Evolutionary conservation across 2,797 vertebrate species (phyloP), one percentile per base, ranked within the genome.

Genomic region (Falco biarmicus): DNA sequence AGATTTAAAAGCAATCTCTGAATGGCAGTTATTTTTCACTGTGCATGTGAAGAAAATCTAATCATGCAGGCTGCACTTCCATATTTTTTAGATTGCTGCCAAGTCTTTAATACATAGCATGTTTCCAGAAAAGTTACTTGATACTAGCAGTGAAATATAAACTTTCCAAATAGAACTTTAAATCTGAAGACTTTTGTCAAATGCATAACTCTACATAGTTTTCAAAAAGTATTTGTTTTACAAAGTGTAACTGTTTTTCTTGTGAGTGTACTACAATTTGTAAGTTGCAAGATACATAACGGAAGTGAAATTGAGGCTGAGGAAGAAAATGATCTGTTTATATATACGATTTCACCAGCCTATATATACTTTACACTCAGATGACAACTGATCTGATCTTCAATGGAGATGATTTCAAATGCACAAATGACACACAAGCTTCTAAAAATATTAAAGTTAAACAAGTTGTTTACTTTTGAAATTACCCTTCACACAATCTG

Each of bases 1-100:
- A 95, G 47, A 94, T 86, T 93, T 90, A 65, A 97, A 97, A 98
- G 82, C 91, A 94, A 93, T 85, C 86, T 94, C 93, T 94, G 77
- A 92, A 97, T 69, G 59, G 85, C 65, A 95, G 84, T 91, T 96
- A 91, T 92, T 94, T 97, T 96, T 75, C 81, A 94, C 41, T 82
- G 48, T 74, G 59, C 34, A 6, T 79, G 90, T 73, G 39, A 96
- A 87, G 81, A 92, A 96, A 95, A 95, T 77, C 50, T 78, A 92
- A 96, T 89, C 84, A 89, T n/a, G 73, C 83, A 96, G 79, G 66
- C 73, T 86, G 74, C 41, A 92, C 71, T 96, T 93, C 57, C 61
- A 32, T 75, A 77, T 75, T 95, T 94, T 94, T 88, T 17, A 94
- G 53, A 57, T 16, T 85, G 84, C n/a, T 89, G 84, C 60, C 89